A percentile compares a stretch with the other conserved stretches of the same genome.
Conservation (phyloP, 64 coral and sea anemone species). For the Montipora cactus region DNA sequence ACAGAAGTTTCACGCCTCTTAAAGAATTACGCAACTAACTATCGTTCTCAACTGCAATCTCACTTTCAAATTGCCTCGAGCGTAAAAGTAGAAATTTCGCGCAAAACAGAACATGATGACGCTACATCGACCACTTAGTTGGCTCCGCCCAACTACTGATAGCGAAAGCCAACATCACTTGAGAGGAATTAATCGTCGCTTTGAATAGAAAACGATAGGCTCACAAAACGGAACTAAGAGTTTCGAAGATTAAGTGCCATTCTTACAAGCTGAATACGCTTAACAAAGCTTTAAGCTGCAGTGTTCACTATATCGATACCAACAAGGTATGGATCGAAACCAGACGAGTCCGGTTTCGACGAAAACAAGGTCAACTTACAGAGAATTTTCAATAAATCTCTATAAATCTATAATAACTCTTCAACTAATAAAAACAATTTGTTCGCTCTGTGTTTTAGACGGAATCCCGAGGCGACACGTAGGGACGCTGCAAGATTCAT, state of each 20-base stretch:
- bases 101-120: neutral
- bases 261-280: slow-evolving; percentile 7
- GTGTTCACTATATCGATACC: slow-evolving; percentile 17
- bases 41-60: neutral
- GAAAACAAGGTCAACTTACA: neutral
- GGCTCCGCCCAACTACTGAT: slow-evolving; percentile 16
- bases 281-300: slow-evolving; percentile 30
- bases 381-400: neutral
- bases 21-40: neutral
- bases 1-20: no score
- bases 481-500: neutral
- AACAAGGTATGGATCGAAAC: slow-evolving; percentile 9
- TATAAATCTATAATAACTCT: no score
- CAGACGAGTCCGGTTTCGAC: neutral
- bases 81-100: neutral
- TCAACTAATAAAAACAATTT: no score
- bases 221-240: slow-evolving; percentile 31
- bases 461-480: neutral
- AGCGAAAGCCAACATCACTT: slow-evolving; percentile 48
- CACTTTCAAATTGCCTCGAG: neutral
- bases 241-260: slow-evolving; percentile 50
- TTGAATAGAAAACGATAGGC: slow-evolving; percentile 25
- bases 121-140: neutral
- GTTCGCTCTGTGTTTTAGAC: neutral
- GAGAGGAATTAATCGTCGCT: slow-evolving; percentile 31